Conservation (phyloP, 2,797 vertebrate species). For the Miopithecus talapoin region DNA sequence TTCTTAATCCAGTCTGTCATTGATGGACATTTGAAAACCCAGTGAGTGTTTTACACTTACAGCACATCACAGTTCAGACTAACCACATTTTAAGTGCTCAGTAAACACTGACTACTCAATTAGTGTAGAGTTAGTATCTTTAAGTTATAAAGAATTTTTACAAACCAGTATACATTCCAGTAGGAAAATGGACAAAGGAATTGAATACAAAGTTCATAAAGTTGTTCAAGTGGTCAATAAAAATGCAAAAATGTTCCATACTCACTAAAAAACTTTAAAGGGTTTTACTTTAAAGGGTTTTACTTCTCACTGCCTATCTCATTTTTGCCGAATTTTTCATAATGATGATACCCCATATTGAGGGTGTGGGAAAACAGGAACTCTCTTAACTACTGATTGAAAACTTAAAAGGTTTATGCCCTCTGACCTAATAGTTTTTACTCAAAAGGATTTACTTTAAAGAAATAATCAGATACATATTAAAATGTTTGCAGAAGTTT, state of each 20-base stretch:
- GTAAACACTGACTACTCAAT: background rate
- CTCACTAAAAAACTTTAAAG: background rate
- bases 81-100: background rate
- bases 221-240: background rate
- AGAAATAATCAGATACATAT: background rate
- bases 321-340: background rate
- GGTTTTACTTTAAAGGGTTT: background rate
- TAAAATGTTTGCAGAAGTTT: background rate
- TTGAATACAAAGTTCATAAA: background rate
- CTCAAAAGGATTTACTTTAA: conserved; percentile 10
- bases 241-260: background rate
- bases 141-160: conserved; percentile 32
- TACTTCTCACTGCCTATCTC: background rate
- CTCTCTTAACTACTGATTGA: background rate
- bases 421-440: background rate
- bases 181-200: background rate
- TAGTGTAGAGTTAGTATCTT: background rate
- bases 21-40: background rate
- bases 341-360: background rate
- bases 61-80: background rate
- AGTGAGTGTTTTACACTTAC: background rate
- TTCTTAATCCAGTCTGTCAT: no score
- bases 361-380: background rate
- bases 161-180: background rate
- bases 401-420: background rate